phyloP scores from a whole-genome alignment of 2,113 vertebrate genomes.

The Ptilorrhoa leucosticta region DNA sequence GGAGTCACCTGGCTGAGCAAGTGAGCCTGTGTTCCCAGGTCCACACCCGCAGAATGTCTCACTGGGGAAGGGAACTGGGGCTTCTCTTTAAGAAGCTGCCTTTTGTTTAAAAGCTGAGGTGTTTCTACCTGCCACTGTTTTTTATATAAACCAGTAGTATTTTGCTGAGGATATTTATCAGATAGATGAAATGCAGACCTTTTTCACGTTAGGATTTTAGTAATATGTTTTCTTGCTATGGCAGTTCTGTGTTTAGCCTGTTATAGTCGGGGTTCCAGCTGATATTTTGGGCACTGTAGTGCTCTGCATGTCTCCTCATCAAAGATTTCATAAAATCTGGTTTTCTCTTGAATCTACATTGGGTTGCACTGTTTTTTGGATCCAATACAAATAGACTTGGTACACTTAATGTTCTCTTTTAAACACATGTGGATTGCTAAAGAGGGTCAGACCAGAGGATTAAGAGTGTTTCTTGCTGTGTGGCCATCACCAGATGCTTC shows the following conservation, averaged over 20 bases:
- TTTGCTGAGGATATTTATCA: neutral
- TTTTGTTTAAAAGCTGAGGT: neutral
- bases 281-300: neutral
- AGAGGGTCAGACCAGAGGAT: neutral
- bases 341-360: neutral
- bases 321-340: neutral
- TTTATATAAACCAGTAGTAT: neutral
- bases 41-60: neutral
- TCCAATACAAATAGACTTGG: neutral
- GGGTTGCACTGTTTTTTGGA: neutral
- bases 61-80: neutral
- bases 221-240: neutral
- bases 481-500: slow-evolving; percentile 45
- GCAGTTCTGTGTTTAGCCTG: neutral
- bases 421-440: neutral
- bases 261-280: neutral
- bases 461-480: slow-evolving; percentile 27
- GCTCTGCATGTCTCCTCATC: neutral
- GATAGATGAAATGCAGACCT: neutral
- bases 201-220: neutral
- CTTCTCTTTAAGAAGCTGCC: neutral
- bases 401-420: neutral
- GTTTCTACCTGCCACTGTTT: neutral
- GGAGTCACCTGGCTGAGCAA: neutral
- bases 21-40: neutral